Percentiles rank a stretch among this genome's conserved stretches.
These are phyloP conservation scores for Dryobota labecula DNA, from an alignment of 2,888 invertebrate genomes.

Conservation along the genomic window DNA sequence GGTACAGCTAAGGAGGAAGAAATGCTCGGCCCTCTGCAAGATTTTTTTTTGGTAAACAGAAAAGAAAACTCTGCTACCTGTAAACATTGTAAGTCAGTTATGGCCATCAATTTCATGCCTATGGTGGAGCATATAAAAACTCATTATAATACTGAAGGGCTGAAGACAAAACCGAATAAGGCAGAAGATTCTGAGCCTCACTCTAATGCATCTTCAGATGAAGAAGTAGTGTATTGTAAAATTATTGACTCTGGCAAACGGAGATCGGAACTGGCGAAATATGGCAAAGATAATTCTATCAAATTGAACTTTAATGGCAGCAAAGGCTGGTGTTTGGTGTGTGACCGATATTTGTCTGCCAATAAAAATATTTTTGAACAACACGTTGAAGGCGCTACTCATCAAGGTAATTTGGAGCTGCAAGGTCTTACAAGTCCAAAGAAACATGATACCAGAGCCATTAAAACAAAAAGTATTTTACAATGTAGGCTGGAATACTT, in stretches of 20 bases:
- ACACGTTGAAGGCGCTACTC: slow-evolving; percentile 74
- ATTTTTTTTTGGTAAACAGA: slow-evolving; percentile 69
- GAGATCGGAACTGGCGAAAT: slow-evolving; percentile 72
- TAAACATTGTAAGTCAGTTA: slow-evolving; percentile 68
- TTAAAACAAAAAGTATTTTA: slow-evolving; percentile 33
- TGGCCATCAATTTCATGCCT: slow-evolving; percentile 59
- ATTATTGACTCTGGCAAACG: slow-evolving; percentile 72
- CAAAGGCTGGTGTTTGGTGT: slow-evolving; percentile 77
- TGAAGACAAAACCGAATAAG: background rate
- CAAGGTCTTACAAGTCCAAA: slow-evolving; percentile 65
- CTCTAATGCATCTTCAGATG: slow-evolving; percentile 37
- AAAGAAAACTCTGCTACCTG: slow-evolving; percentile 69
- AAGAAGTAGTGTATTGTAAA: slow-evolving; percentile 33
- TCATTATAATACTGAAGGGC: slow-evolving; percentile 46
- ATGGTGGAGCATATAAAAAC: slow-evolving; percentile 66
- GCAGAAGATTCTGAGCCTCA: slow-evolving; percentile 17
- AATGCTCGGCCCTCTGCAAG: slow-evolving; percentile 58
- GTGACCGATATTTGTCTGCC: slow-evolving; percentile 72
- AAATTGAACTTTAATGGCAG: slow-evolving; percentile 77
- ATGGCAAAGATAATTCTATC: slow-evolving; percentile 74
- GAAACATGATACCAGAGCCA: slow-evolving; percentile 30
- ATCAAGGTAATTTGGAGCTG: slow-evolving; percentile 73
- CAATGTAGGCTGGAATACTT: slow-evolving; percentile 42
- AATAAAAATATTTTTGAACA: slow-evolving; percentile 70
- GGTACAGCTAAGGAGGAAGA: slow-evolving; percentile 49